Evolutionary conservation across 2,888 invertebrate genomes (phyloP).

Genomic region (Dasysyrphus albostriatus): DNA sequence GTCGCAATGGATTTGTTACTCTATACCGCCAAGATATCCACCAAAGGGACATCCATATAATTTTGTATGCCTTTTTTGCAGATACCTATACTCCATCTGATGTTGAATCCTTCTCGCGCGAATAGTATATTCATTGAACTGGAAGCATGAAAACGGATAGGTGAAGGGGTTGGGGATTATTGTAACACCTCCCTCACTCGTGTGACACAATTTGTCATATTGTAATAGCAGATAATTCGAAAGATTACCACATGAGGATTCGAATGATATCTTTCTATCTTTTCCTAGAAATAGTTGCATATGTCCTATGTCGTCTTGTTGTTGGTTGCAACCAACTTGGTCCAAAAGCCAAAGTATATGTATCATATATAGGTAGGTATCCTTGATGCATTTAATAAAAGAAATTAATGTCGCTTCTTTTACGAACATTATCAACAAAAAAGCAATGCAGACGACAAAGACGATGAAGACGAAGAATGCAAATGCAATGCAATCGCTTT

Average conservation of each 20-base stretch:
- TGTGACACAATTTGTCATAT: slow-evolving; percentile 69
- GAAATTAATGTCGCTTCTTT: slow-evolving; percentile 37
- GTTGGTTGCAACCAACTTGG: slow-evolving; percentile 6
- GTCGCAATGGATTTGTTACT: slow-evolving; percentile 18
- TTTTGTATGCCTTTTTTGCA: slow-evolving; percentile 2
- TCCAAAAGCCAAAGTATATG: neutral
- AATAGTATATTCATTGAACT: neutral
- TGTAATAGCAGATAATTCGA: slow-evolving; percentile 65
- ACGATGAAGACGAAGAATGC: slow-evolving; percentile 9
- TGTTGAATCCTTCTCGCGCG: neutral
- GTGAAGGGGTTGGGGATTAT: neutral
- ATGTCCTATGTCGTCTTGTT: neutral
- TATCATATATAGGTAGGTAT: neutral
- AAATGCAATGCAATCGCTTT: slow-evolving; percentile 44
- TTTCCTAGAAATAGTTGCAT: slow-evolving; percentile 58
- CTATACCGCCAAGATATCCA: slow-evolving; percentile 26
- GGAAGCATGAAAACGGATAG: neutral
- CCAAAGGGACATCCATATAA: slow-evolving; percentile 22
- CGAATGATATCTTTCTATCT: slow-evolving; percentile 55
- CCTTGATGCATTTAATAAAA: neutral
- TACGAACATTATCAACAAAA: slow-evolving; percentile 27
- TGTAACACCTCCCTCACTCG: slow-evolving; percentile 30
- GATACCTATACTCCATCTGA: neutral
- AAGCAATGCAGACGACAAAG: slow-evolving; percentile 23
- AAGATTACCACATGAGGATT: slow-evolving; percentile 58